A percentile compares a stretch with the other conserved stretches of the same genome.
Conservation (phyloP, 2,888 invertebrate species). For the Drosophila subsilvestris region DNA sequence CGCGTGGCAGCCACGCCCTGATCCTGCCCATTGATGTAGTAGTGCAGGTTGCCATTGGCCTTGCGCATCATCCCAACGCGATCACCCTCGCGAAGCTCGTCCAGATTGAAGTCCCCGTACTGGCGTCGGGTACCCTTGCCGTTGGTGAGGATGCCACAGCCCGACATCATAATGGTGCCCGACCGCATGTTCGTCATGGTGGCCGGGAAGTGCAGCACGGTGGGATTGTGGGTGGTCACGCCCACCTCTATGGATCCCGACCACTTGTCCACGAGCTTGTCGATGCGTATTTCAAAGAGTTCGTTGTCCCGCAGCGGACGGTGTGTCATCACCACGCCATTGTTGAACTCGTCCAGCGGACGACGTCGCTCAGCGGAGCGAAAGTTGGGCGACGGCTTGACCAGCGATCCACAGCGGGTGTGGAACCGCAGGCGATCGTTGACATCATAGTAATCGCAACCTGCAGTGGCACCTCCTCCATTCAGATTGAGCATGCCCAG, state of each 20-base stretch:
- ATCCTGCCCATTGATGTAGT: conserved; percentile 96
- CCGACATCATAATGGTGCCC: conserved; percentile 98
- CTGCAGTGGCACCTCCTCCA: conserved; percentile 28
- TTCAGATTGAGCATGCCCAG: conserved; percentile 46
- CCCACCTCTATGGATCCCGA: conserved; percentile 90
- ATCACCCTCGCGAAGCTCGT: conserved; percentile 96
- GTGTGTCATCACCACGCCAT: conserved; percentile 98
- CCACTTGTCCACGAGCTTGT: conserved; percentile 97
- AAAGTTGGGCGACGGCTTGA: conserved; percentile 92
- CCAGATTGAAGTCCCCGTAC: conserved; percentile 96
- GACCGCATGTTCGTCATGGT: conserved; percentile 99
- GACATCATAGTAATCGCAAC: conserved; percentile 78
- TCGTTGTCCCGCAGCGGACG: conserved; percentile 94
- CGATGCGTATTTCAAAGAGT: conserved; percentile 97
- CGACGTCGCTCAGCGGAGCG: conserved; percentile 94
- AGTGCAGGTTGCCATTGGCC: conserved; percentile 93
- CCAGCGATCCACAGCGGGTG: conserved; percentile 93
- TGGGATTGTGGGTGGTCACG: conserved; percentile 96
- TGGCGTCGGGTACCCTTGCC: conserved; percentile 97
- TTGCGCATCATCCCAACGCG: conserved; percentile 96
- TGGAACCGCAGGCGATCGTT: conserved; percentile 92
- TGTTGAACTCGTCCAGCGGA: conserved; percentile 97
- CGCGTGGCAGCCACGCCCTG: conserved; percentile 95
- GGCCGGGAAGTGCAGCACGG: conserved; percentile 94
- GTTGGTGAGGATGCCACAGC: conserved; percentile 97